phyloP scores from a whole-genome alignment of 2,797 vertebrate species.

The Cephalopachus bancanus region DNA sequence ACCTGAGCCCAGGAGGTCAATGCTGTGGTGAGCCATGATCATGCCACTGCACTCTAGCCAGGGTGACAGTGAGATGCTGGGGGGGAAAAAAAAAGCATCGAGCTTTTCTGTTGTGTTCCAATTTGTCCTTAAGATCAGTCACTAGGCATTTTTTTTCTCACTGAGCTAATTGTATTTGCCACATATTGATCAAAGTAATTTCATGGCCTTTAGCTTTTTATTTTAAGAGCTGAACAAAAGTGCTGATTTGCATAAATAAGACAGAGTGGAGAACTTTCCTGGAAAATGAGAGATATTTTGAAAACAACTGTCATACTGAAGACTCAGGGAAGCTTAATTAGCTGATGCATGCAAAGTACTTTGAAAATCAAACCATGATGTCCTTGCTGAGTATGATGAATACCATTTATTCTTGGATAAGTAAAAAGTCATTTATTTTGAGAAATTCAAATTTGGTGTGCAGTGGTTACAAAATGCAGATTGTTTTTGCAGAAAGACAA shows the following conservation, averaged over 20 bases:
- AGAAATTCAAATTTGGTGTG: constrained; percentile 51
- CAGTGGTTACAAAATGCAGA: constrained; percentile 46
- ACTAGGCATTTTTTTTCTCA: neutral
- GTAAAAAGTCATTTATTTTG: constrained; percentile 64
- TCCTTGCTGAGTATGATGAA: constrained; percentile 64
- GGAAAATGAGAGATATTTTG: constrained; percentile 66
- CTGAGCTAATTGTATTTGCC: neutral
- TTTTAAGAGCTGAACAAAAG: constrained; percentile 66
- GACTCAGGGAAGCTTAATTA: constrained; percentile 39
- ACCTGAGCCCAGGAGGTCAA: too few species aligned
- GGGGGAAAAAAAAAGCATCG: neutral
- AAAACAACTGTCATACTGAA: constrained; percentile 52
- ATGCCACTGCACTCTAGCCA: too few species aligned
- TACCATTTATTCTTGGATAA: constrained; percentile 63
- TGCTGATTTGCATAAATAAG: constrained; percentile 60
- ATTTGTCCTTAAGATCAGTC: neutral
- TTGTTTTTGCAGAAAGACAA: constrained; percentile 57
- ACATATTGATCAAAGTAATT: constrained; percentile 53
- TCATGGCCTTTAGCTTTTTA: constrained; percentile 60
- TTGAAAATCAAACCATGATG: constrained; percentile 59
- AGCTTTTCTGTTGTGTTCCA: neutral
- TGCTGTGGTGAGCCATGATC: too few species aligned
- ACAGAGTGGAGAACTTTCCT: constrained; percentile 8
- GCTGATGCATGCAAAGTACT: constrained; percentile 61
- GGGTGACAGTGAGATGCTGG: too few species aligned